Base-by-base conservation (phyloP, 2,113 vertebrate genomes). In the Syngnathus scovelli region DNA sequence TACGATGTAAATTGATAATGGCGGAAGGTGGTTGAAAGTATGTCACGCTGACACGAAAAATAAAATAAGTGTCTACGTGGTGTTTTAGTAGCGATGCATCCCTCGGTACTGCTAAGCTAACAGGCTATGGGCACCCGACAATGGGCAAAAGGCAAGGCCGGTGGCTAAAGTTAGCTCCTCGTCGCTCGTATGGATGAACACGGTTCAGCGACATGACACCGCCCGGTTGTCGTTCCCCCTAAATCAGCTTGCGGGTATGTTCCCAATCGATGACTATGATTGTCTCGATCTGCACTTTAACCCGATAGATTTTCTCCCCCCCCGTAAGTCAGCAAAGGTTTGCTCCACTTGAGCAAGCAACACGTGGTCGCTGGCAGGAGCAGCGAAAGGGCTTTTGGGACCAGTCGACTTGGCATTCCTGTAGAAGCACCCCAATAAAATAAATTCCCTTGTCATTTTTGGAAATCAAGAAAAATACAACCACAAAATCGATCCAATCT, bases 361-460 rank as follows among this genome's bases (percentile, higher is more conserved):
- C 88, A 89, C 88, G 88, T 89, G 88, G 88, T 86, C 85, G 64
- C 52, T 15, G 66, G 62, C 19, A 70, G 78, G 68, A 77, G 67
- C 61, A 66, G 61, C 2, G 37, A 38, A 37, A 64, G 44, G 39
- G 21, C 49, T 60, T 58, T 58, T 58, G 27, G 55, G 55, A 55
- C 52, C 10, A 27, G 52, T 55, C 52, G 21, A 55, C 4, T 55
- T 55, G 44, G 19, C 49, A 10, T n/a, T 52, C 49, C 19, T 10
- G 19, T 9, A 21, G n/a, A 1, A 21, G 49, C 4, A 46, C 16
- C 13, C 0, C 6, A 16, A 15, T 46, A 16, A 6, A 48, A 48
- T 18, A 6, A 18, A 16, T 48, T 6, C 27, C 27, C 44, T 48
- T 16, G 16, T 13, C 15, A 15, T 48, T 48, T 16, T 16, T 16